Percentiles rank a stretch among this genome's conserved stretches.
Evolutionary conservation across 2,797 vertebrate species (phyloP).

Genomic region (Pyrocephalus nanus): DNA sequence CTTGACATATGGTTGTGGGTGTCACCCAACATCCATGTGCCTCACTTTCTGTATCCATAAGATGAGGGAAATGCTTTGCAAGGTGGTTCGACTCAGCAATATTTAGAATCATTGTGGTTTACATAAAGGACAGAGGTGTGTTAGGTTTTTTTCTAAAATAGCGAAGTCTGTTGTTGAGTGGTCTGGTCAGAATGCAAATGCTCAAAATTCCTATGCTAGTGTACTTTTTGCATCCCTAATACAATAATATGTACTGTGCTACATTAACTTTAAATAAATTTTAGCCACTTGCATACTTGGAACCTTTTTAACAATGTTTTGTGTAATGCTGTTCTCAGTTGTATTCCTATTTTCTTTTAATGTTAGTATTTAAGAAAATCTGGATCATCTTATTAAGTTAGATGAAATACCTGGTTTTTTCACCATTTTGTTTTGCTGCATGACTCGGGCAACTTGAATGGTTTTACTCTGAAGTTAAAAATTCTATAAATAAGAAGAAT

Average conservation of each 20-base stretch:
- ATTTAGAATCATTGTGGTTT: neutral
- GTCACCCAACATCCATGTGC: conserved; percentile 11
- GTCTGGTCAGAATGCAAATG: neutral
- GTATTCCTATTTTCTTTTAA: neutral
- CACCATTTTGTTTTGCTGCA: neutral
- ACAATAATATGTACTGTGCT: neutral
- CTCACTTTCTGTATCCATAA: neutral
- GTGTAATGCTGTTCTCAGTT: neutral
- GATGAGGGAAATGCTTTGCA: neutral
- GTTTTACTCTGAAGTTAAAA: conserved; percentile 24
- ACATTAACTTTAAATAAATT: neutral
- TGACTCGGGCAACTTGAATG: neutral
- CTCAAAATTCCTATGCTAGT: neutral
- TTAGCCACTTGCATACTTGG: neutral
- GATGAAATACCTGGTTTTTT: neutral
- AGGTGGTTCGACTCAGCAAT: neutral
- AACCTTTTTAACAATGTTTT: neutral
- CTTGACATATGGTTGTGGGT: neutral
- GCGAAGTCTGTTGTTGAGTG: neutral
- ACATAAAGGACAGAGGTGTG: neutral
- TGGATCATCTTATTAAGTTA: neutral
- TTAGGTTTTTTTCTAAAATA: neutral
- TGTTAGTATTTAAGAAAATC: conserved; percentile 13
- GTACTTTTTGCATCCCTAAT: neutral
- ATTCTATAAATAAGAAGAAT: neutral